Evolutionary conservation across 2,888 invertebrate species (phyloP).

Genomic region (Rambutsinella grinnellia): DNA sequence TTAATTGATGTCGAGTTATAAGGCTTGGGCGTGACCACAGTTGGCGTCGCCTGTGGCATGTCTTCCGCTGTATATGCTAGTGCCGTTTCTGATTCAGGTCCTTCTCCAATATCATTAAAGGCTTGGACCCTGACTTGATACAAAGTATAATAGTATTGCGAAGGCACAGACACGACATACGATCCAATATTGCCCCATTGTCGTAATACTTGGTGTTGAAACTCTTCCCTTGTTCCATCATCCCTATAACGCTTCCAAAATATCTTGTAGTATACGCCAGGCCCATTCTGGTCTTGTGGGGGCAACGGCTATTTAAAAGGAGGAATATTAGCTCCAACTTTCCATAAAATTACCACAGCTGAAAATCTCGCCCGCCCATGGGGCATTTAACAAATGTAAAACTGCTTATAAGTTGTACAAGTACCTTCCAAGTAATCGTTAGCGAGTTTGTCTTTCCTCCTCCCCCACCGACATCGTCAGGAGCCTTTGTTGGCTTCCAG

Average conservation of each 20-base stretch:
- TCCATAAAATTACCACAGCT: too few relatives aligned
- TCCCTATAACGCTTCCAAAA: slow-evolving; percentile 81
- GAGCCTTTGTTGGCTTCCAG: slow-evolving; percentile 83
- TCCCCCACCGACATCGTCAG: slow-evolving; percentile 88
- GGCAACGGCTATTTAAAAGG: slow-evolving; percentile 80
- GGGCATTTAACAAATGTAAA: too few relatives aligned
- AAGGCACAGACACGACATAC: slow-evolving; percentile 82
- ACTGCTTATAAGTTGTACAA: too few relatives aligned
- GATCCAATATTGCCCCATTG: slow-evolving; percentile 81
- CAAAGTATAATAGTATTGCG: slow-evolving; percentile 83
- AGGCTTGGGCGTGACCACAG: slow-evolving; percentile 81
- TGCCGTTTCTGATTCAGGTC: slow-evolving; percentile 83
- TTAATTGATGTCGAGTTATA: slow-evolving; percentile 94
- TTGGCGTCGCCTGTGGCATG: slow-evolving; percentile 92
- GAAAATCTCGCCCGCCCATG: too few relatives aligned
- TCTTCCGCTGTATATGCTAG: slow-evolving; percentile 90
- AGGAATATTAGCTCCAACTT: too few relatives aligned
- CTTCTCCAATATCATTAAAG: slow-evolving; percentile 83
- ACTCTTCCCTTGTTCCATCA: slow-evolving; percentile 80
- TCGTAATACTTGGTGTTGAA: slow-evolving; percentile 79
- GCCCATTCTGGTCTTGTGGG: slow-evolving; percentile 86
- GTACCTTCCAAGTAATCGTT: slow-evolving; percentile 86
- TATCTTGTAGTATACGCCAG: slow-evolving; percentile 89
- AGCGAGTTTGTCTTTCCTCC: slow-evolving; percentile 96
- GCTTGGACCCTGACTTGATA: slow-evolving; percentile 87